Conservation (phyloP, 2,888 invertebrate species). For the Pherbina coryleti region DNA sequence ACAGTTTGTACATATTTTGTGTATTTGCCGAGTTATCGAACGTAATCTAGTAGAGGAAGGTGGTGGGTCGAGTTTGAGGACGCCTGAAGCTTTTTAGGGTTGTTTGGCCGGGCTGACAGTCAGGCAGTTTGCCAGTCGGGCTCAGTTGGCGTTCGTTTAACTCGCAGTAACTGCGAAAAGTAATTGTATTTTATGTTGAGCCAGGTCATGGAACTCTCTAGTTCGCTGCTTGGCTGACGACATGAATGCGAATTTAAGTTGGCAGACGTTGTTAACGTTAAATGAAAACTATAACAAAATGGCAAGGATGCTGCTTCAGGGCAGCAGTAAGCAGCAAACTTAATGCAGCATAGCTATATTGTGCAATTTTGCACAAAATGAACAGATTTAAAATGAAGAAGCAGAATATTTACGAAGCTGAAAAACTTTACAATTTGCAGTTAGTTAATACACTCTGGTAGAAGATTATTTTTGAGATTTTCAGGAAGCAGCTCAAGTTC, state of each 20-base stretch:
- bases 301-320: not conserved
- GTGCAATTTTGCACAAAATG: not conserved
- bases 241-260: not conserved
- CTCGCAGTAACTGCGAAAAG: constrained; percentile 1
- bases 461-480: too few species aligned
- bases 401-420: not conserved
- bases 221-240: not conserved
- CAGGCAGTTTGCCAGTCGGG: not conserved
- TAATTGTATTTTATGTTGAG: constrained; percentile 48
- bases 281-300: too few species aligned
- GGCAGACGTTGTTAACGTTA: not conserved
- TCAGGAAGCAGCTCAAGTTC: too few species aligned
- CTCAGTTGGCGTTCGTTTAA: not conserved
- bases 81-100: not conserved
- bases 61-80: not conserved
- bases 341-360: not conserved
- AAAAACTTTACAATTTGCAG: too few species aligned
- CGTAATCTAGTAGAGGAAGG: not conserved
- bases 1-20: not conserved
- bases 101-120: not conserved
- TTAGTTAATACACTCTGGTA: too few species aligned
- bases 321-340: not conserved
- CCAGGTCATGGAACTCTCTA: constrained; percentile 54
- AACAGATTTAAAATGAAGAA: too few species aligned
- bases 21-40: constrained; percentile 28